Evolutionary conservation across 2,888 invertebrate species (phyloP).

Genomic region (Nephrotoma appendiculata): DNA sequence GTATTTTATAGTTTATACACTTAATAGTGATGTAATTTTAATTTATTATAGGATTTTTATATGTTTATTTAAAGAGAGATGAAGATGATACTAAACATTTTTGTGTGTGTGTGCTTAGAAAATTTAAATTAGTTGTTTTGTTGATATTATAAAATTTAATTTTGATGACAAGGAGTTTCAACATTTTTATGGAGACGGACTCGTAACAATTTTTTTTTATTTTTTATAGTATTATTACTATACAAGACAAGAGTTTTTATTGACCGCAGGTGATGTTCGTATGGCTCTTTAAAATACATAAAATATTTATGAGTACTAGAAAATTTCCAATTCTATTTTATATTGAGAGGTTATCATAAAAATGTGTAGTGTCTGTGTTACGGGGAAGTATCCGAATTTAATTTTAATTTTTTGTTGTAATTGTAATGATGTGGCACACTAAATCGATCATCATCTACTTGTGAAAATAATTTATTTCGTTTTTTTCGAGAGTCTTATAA

Average conservation of each 20-base stretch:
- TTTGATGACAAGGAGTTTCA: not conserved
- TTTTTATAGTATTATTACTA: not conserved
- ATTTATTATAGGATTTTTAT: not conserved
- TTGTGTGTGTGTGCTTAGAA: not conserved
- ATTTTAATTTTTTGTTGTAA: no score
- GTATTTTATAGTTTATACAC: no score
- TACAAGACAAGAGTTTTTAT: not conserved
- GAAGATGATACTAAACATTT: not conserved
- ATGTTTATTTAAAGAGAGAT: not conserved
- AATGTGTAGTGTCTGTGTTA: no score
- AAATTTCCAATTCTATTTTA: no score
- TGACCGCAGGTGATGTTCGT: not conserved
- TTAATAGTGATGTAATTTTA: not conserved
- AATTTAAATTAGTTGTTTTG: not conserved
- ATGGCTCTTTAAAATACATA: not conserved
- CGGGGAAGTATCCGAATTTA: no score
- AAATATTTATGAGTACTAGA: not conserved
- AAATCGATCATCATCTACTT: no score
- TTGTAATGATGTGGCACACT: no score
- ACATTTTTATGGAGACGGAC: no score
- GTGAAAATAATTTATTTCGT: no score
- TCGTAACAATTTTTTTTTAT: no score
- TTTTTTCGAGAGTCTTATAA: no score
- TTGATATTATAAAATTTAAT: not conserved
- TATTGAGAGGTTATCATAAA: no score